Conservation (phyloP, 2,888 invertebrate genomes). For the Scaptodrosophila latifasciaeformis region DNA sequence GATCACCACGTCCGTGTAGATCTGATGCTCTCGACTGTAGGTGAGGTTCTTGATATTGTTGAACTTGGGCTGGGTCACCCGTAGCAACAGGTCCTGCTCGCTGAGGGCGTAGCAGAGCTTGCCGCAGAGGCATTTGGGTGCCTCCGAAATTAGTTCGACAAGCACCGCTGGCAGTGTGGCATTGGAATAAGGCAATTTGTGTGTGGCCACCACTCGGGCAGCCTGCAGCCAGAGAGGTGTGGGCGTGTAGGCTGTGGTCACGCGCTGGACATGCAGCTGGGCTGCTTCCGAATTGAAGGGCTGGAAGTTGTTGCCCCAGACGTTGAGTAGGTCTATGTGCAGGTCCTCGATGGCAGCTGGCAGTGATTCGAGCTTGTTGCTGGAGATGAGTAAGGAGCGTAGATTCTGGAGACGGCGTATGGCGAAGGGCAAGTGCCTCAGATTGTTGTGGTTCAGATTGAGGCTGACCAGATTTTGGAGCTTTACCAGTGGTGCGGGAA, state of each 20-base stretch:
- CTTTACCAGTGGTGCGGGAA: slow-evolving; percentile 81
- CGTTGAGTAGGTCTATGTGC: slow-evolving; percentile 66
- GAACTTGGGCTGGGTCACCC: slow-evolving; percentile 66
- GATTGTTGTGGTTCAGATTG: slow-evolving; percentile 79
- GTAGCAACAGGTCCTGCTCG: slow-evolving; percentile 52
- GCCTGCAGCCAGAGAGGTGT: slow-evolving; percentile 68
- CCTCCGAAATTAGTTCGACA: slow-evolving; percentile 67
- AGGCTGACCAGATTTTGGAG: slow-evolving; percentile 79
- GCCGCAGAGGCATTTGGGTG: slow-evolving; percentile 72
- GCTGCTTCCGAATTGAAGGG: slow-evolving; percentile 39
- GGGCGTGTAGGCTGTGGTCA: slow-evolving; percentile 13
- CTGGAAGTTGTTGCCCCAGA: slow-evolving; percentile 70
- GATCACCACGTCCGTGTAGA: slow-evolving; percentile 71
- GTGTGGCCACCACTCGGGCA: slow-evolving; percentile 53
- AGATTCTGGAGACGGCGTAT: slow-evolving; percentile 77
- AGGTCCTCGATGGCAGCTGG: slow-evolving; percentile 70
- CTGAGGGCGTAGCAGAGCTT: slow-evolving; percentile 64
- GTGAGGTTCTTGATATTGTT: slow-evolving; percentile 69
- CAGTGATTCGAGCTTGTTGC: slow-evolving; percentile 70
- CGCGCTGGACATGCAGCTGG: slow-evolving; percentile 22
- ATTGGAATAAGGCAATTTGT: slow-evolving; percentile 54
- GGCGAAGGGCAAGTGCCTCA: slow-evolving; percentile 79
- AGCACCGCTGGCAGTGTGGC: slow-evolving; percentile 65
- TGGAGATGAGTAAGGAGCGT: slow-evolving; percentile 67
- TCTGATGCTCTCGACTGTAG: slow-evolving; percentile 72